Base-by-base conservation (phyloP, 2,888 invertebrate species). In the Campopleginae sp. region DNA sequence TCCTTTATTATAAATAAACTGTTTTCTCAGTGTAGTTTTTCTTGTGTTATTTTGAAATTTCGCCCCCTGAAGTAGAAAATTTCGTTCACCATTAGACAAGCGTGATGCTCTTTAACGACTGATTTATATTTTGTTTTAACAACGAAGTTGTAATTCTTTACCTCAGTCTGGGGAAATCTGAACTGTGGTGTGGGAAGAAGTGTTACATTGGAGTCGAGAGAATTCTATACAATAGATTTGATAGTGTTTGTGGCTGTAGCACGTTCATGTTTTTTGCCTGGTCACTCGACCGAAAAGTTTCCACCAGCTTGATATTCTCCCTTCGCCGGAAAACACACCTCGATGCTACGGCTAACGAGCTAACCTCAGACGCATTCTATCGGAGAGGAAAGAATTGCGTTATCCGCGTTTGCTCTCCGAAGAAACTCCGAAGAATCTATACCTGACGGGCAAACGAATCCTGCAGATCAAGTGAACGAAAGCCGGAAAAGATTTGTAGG, bases 231-330 rank as follows among this genome's bases (percentile, higher is more conserved):
- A 27, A 58, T 14, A 66, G 42, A 17, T 58, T 42, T 58, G 58
- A 19, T 54, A 54, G 8, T 38, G 68, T 44, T 19, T 58, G 42
- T 78, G 76, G 19, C 27, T 68, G 68, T 68, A 68, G 17, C 54
- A 51, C 48, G 66, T 58, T 66, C 51, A 65, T 65, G 66, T 65
- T 61, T 42, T 77, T 72, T 72, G 66, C 68, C 42, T 66, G 82
- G 77, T 82, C 85, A 83, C 86, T 86, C 86, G 79, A 86, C 80
- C 85, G 85, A 86, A 83, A 85, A 86, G 77, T 84, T 84, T 84
- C 74, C 77, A 78, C 77, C 81, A 58, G 80, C 61, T 31, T 48
- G 58, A 54, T 84, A 48, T 75, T 61, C 61, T 58, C 65, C 63
- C 76, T 65, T 61, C 68, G n/a, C 78, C 70, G 51, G 51, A 74